Evolutionary conservation across 2,113 vertebrate genomes (phyloP).

Genomic region (Tamias sibiricus): DNA sequence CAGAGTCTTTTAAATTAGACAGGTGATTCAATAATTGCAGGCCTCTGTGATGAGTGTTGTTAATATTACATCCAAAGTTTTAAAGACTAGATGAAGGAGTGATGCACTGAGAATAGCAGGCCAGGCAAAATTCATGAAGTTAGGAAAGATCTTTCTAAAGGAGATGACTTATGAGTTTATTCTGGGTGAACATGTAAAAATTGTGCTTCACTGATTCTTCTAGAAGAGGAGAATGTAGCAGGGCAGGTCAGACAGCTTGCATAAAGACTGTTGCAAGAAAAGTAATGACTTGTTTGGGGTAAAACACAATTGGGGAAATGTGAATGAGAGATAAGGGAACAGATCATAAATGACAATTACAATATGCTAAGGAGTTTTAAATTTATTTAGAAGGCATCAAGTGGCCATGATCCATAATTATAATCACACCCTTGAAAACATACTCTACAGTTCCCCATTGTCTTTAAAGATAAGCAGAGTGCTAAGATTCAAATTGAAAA

Average conservation of each 20-base stretch:
- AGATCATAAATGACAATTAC: not conserved
- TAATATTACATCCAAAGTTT: not conserved
- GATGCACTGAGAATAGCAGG: not conserved
- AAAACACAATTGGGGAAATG: not conserved
- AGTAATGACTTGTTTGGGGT: not conserved
- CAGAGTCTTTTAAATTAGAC: not conserved
- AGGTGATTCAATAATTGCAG: not conserved
- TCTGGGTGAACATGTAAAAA: not conserved
- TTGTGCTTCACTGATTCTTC: not conserved
- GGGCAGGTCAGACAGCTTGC: not conserved
- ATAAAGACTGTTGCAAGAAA: not conserved
- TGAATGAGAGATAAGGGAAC: constrained; percentile 1
- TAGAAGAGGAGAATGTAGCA: not conserved
- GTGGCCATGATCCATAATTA: not conserved
- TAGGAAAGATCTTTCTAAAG: not conserved
- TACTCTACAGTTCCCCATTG: not conserved
- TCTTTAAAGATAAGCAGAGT: constrained; percentile 17
- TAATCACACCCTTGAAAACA: not conserved
- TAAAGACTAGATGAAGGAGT: constrained; percentile 13
- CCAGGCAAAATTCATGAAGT: not conserved
- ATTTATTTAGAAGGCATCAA: not conserved
- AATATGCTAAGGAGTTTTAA: constrained; percentile 16
- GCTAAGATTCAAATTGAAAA: constrained; percentile 42
- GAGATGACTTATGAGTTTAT: not conserved
- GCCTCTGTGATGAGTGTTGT: not conserved